Percentiles rank a stretch among this genome's conserved stretches.
These are phyloP conservation scores for Ceyx erithaca DNA, from an alignment of 2,797 vertebrate species.

Conservation along the genomic window DNA sequence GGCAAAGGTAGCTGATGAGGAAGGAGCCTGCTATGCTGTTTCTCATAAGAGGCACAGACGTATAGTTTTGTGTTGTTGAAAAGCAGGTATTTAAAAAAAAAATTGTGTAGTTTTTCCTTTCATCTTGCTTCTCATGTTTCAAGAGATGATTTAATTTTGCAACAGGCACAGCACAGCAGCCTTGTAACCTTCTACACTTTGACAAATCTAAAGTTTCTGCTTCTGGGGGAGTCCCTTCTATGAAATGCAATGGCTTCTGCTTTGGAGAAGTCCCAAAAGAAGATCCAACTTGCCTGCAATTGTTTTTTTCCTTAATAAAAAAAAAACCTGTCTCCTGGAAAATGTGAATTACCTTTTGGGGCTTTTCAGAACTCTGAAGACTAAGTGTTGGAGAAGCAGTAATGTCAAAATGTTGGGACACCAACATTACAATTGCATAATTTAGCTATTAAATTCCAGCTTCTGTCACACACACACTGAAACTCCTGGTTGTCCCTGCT, in stretches of 20 bases:
- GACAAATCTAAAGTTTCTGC: background rate
- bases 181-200: background rate
- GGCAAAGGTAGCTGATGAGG: background rate
- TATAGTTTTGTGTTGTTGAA: background rate
- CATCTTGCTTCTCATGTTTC: background rate
- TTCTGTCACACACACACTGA: rapidly evolving
- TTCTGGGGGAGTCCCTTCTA: background rate
- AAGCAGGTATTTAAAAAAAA: background rate
- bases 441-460: background rate
- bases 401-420: rapidly evolving
- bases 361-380: background rate
- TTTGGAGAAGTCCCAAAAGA: background rate
- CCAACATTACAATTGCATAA: background rate
- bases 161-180: background rate
- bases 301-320: background rate
- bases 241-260: background rate
- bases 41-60: background rate
- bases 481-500: background rate
- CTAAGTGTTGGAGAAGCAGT: background rate
- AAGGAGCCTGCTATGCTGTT: background rate
- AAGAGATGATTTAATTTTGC: background rate
- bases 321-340: background rate
- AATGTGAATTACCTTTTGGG: rapidly evolving
- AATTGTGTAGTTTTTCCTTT: background rate
- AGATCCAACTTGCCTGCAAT: background rate